Percentiles rank a stretch among this genome's conserved stretches.
Evolutionary conservation across 2,797 vertebrate genomes (phyloP).

Genomic region (Pyrocephalus nanus): DNA sequence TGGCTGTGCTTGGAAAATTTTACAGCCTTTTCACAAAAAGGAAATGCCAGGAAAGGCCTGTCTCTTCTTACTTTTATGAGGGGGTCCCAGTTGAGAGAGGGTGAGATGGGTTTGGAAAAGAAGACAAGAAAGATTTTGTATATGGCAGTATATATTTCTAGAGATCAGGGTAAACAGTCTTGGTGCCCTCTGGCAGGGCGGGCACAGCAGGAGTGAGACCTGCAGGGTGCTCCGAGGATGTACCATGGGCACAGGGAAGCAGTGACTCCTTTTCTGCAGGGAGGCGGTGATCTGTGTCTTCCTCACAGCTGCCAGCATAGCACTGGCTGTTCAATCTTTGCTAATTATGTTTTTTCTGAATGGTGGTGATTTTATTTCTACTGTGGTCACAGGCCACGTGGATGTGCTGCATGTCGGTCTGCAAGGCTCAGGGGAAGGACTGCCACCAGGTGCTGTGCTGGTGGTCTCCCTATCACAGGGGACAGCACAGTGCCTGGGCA

Average conservation of each 20-base stretch:
- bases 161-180: rapidly evolving
- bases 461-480: background rate
- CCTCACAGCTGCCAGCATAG: background rate
- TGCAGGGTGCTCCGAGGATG: background rate
- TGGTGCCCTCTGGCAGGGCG: rapidly evolving
- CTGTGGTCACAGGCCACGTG: rapidly evolving
- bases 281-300: background rate
- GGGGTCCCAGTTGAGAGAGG: constrained; percentile 49
- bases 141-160: background rate
- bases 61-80: constrained; percentile 69
- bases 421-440: background rate
- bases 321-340: background rate
- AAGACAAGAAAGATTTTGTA: background rate
- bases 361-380: background rate
- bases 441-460: background rate
- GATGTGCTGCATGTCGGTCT: rapidly evolving
- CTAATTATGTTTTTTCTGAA: background rate
- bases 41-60: constrained; percentile 71
- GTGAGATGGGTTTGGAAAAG: background rate
- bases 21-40: constrained; percentile 71
- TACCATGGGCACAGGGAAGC: rapidly evolving
- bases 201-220: rapidly evolving
- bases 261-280: background rate
- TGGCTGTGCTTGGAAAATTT: constrained; percentile 67
- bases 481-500: background rate